A percentile compares a stretch with the other conserved stretches of the same genome.
Evolutionary conservation across 1,140 invertebrate species (phyloP).

Genomic region (Platorchestia sp.): DNA sequence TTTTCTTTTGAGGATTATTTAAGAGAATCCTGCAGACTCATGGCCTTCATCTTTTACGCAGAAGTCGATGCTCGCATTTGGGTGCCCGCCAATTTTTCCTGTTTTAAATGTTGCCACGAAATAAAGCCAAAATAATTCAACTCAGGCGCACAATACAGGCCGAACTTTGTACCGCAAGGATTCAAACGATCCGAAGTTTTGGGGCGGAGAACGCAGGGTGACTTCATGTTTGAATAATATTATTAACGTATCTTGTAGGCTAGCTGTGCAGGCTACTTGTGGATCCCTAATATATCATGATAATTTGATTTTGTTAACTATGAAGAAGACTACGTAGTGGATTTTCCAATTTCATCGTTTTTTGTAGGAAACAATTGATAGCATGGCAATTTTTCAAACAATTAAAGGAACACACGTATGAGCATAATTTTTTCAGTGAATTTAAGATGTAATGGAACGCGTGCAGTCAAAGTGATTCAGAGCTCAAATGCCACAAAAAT

Average conservation of each 20-base stretch:
- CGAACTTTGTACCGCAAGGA: not conserved
- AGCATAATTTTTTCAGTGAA: too few relatives aligned
- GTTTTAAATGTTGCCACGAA: not conserved
- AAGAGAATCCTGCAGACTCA: not conserved
- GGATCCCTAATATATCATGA: too few relatives aligned
- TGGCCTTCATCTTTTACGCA: not conserved
- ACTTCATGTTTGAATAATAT: not conserved
- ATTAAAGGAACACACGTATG: too few relatives aligned
- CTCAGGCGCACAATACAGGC: not conserved
- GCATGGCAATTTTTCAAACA: too few relatives aligned
- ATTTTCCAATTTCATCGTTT: too few relatives aligned
- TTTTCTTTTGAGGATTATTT: not conserved
- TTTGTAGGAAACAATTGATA: too few relatives aligned
- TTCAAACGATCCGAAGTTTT: not conserved
- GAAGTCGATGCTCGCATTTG: not conserved
- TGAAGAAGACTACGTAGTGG: too few relatives aligned
- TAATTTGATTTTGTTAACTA: too few relatives aligned
- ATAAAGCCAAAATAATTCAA: not conserved
- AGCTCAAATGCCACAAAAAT: too few relatives aligned
- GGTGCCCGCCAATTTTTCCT: not conserved
- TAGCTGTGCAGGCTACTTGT: not conserved
- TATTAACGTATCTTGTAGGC: not conserved
- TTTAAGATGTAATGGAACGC: too few relatives aligned
- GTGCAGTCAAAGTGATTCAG: too few relatives aligned
- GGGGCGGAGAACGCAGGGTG: not conserved